A percentile compares a stretch with the other conserved stretches of the same genome.
Evolutionary conservation across 2,888 invertebrate genomes (phyloP).

Genomic region (Nycteola revayana): DNA sequence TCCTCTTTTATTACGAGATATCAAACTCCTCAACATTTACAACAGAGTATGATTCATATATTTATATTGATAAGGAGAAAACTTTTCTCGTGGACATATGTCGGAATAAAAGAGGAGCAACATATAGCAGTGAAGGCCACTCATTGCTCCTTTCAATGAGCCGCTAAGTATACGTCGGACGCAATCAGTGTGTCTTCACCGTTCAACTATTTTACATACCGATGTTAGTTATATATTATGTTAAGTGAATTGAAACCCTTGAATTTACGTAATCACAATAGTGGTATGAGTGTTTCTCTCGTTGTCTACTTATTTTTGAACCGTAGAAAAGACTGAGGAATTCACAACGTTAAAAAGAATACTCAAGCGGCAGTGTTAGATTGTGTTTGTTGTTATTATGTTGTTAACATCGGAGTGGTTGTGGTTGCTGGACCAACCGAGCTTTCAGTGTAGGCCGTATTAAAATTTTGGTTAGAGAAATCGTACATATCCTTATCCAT

Average conservation of each 20-base stretch:
- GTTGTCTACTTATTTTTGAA: slow-evolving; percentile 60
- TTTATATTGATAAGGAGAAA: slow-evolving; percentile 32
- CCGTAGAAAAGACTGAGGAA: slow-evolving; percentile 77
- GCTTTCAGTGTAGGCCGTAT: slow-evolving; percentile 47
- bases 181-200: slow-evolving; percentile 55
- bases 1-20: slow-evolving; percentile 52
- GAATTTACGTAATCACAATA: slow-evolving; percentile 61
- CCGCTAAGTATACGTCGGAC: slow-evolving; percentile 36
- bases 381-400: slow-evolving; percentile 55
- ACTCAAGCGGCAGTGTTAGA: slow-evolving; percentile 68
- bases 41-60: slow-evolving; percentile 31
- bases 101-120: slow-evolving; percentile 48
- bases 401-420: slow-evolving; percentile 60
- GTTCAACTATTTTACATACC: slow-evolving; percentile 77
- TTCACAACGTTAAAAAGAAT: slow-evolving; percentile 70
- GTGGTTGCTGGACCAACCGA: slow-evolving; percentile 68
- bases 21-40: slow-evolving; percentile 35
- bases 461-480: slow-evolving; percentile 61
- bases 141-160: slow-evolving; percentile 36
- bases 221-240: slow-evolving; percentile 72
- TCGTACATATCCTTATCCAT: slow-evolving; percentile 79
- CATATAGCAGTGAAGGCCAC: slow-evolving; percentile 50
- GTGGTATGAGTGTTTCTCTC: slow-evolving; percentile 51
- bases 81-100: slow-evolving; percentile 35
- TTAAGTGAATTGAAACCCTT: slow-evolving; percentile 64